Percentiles rank a stretch among this genome's conserved stretches.
Conservation (phyloP, 2,113 vertebrate species). For the Dipodomys spectabilis region DNA sequence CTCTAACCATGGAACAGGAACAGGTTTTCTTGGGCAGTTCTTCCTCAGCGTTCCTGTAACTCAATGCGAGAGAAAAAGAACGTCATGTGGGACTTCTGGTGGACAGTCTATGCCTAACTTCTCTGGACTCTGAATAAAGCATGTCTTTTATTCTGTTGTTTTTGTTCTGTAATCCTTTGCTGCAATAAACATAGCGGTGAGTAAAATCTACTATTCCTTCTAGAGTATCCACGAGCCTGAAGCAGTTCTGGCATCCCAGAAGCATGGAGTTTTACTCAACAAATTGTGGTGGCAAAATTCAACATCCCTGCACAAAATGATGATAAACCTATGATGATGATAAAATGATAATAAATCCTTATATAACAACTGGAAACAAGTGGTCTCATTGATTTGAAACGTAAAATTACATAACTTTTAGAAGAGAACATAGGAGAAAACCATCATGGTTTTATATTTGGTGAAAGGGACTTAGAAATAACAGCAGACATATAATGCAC, state of each 20-base stretch:
- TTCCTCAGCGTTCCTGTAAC: neutral
- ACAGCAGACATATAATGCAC: neutral
- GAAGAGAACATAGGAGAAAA: slow-evolving; percentile 25
- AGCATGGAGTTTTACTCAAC: neutral
- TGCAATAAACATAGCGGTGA: neutral
- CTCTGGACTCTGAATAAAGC: neutral
- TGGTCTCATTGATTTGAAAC: neutral
- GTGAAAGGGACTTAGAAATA: neutral
- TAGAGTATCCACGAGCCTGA: neutral
- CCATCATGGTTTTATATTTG: neutral
- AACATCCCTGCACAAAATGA: neutral
- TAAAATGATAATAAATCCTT: slow-evolving; percentile 4
- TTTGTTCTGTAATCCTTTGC: neutral
- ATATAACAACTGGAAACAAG: slow-evolving; percentile 2
- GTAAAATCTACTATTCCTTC: neutral
- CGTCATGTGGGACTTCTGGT: neutral
- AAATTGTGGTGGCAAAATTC: neutral
- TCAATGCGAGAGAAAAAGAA: neutral
- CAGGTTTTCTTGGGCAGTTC: neutral
- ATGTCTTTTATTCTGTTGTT: neutral
- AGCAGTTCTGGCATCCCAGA: neutral
- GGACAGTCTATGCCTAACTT: neutral
- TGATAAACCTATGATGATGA: neutral
- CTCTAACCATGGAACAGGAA: neutral
- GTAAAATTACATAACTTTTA: slow-evolving; percentile 20